Evolutionary conservation across 2,113 vertebrate genomes (phyloP), one percentile per base, ranked within the genome.

Genomic region (Polyodon spathula): DNA sequence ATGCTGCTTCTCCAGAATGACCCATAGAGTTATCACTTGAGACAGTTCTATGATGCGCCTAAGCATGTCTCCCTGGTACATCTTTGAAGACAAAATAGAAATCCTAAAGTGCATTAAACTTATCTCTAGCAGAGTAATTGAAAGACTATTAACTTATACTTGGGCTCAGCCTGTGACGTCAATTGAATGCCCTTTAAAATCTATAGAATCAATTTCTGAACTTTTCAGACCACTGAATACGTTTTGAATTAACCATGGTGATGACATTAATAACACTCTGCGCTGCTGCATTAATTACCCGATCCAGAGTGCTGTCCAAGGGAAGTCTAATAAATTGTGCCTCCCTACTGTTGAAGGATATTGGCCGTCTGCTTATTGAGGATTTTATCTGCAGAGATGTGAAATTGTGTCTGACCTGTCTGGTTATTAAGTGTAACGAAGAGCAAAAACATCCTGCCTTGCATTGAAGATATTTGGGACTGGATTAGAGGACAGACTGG

Each of bases 281-380:
- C 60, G 58, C 73, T 69, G 41, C 54, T 66, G 65, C 62, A 73
- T 77, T 70, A 74, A 70, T 78, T 76, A 71, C 66, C 53, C 72
- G 62, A 46, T 63, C 71, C 40, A 38, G 8, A 48, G 15, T 46
- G 54, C 14, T 53, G 50, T 64, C 39, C 43, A 48, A 57, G 37
- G 51, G 42, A 44, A 5, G 46, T 78, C 53, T 77, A 72, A 80
- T 77, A 71, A 78, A 76, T 78, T 74, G 66, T 61, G 41, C 65
- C 76, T 69, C 76, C 69, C 70, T 75, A 63, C 71, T 76, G 69
- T 69, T 82, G 73, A 71, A 75, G 60, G 61, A 61, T 69, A 56
- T 78, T 71, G 72, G 40, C 56, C 65, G 63, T 76, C 70, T 60
- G 12, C 75, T 80, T 80, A 43, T 62, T 40, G 64, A 60, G 66